phyloP scores from a whole-genome alignment of 1,140 invertebrate genomes.

The Pseudomyrmex sp. region DNA sequence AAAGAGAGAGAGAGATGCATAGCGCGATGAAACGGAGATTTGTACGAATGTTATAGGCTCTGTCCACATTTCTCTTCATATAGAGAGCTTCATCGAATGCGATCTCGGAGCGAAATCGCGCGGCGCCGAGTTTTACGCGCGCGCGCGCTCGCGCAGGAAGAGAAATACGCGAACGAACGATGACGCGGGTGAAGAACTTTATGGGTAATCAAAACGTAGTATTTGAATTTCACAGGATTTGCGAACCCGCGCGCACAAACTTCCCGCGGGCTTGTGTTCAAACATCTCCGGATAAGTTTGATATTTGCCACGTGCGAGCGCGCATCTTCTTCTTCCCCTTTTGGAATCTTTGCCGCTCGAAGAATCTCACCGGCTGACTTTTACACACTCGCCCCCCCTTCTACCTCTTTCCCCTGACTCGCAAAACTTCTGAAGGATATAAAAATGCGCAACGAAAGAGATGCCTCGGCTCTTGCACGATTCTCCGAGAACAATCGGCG shows the following conservation, averaged over 20 bases:
- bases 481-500: conserved; percentile 4
- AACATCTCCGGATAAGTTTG: conserved; percentile 61
- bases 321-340: conserved; percentile 8
- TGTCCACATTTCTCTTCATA: conserved; percentile 4
- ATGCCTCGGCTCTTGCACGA: neutral
- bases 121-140: conserved; percentile 31
- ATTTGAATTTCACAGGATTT: conserved; percentile 51
- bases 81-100: conserved; percentile 10
- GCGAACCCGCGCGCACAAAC: conserved; percentile 48
- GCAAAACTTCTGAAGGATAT: conserved; percentile 24
- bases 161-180: neutral
- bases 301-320: conserved; percentile 60
- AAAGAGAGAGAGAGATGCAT: neutral
- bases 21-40: neutral
- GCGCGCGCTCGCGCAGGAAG: neutral
- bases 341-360: conserved; percentile 5
- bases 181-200: conserved; percentile 39
- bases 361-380: conserved; percentile 50
- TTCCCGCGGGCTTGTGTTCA: conserved; percentile 55
- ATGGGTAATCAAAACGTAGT: conserved; percentile 56
- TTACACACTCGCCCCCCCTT: conserved; percentile 13
- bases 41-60: conserved; percentile 16
- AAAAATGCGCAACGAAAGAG: conserved; percentile 31
- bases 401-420: too few relatives aligned
- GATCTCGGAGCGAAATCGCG: conserved; percentile 8